Evolutionary conservation across 1,140 invertebrate species (phyloP), one percentile per base, ranked within the genome.

Genomic region (Drosophila erecta): DNA sequence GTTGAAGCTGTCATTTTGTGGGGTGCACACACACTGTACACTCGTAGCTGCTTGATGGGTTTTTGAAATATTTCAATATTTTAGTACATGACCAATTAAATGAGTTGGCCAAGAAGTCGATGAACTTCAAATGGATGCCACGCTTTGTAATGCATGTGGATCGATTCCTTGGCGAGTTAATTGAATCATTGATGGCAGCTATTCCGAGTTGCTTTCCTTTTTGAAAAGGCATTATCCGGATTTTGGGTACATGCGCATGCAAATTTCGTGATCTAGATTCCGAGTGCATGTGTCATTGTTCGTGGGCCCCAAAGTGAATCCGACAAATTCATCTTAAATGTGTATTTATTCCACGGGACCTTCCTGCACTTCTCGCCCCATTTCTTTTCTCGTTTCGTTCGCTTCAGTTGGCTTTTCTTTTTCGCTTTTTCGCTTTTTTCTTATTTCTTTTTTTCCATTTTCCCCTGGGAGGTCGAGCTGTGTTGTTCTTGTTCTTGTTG

Each of bases 311-410:
- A 40, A 24, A 37, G 24, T 55, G 37, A 15, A 40, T 55, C 37
- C 47, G 47, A 50, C 27, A 57, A 33, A 46, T 35, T 10, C 41
- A 49, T 57, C 17, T 27, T 11, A 41, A 35, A 47, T 55, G 14
- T 41, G 20, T 20, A 59, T 43, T 59, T 62, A 41, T 59, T 41
- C 14, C 50, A 41, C 40, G 37, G 59, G 54, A 50, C 54, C 53
- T 58, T 27, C 24, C 17, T 40, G 51, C 40, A 33, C 14, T 35
- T 64, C 37, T 64, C 64, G 64, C 64, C 64, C 41, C 64, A 67
- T 67, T 67, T 65, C 60, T 33, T 50, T 49, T 11, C 62, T 49
- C 40, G 46, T 66, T 65, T 37, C 60, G 47, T 66, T 53, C 46
- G 35, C 37, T 59, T 41, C 27, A 51, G 22, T 62, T 60, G 60